Conservation (phyloP, 2,888 invertebrate genomes). For the Trichopria drosophilae region DNA sequence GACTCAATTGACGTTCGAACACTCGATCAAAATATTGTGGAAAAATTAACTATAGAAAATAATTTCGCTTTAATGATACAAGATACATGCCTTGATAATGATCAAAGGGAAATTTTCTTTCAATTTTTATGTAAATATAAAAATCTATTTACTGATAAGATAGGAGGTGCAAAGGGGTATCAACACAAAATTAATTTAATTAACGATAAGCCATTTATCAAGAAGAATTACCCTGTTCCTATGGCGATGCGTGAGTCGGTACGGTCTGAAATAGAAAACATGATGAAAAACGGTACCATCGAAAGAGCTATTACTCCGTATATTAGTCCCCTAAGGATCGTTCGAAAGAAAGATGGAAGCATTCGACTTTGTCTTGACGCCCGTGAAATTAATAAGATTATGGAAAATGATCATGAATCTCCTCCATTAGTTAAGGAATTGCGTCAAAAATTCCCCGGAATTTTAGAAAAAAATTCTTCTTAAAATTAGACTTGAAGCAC, state of each 20-base stretch:
- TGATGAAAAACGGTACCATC: slow-evolving; percentile 40
- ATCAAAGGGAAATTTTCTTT: too few species aligned
- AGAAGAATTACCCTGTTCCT: slow-evolving; percentile 41
- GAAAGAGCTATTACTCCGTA: slow-evolving; percentile 37
- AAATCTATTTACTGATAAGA: slow-evolving; percentile 19
- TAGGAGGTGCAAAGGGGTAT: slow-evolving; percentile 24
- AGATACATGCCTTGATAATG: too few species aligned
- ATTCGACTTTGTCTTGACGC: slow-evolving; percentile 39
- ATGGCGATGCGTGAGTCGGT: slow-evolving; percentile 36
- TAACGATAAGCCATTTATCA: slow-evolving; percentile 32
- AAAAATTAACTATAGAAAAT: too few species aligned
- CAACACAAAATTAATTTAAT: slow-evolving; percentile 37
- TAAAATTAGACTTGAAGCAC: too few species aligned
- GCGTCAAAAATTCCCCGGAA: slow-evolving; percentile 18
- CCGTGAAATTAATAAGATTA: slow-evolving; percentile 38
- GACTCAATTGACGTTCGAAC: too few species aligned
- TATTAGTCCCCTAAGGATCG: slow-evolving; percentile 42
- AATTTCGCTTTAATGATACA: too few species aligned
- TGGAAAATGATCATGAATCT: slow-evolving; percentile 39
- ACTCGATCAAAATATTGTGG: too few species aligned
- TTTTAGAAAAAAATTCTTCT: too few species aligned
- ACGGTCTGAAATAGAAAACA: slow-evolving; percentile 35
- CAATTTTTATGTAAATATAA: slow-evolving; percentile 16
- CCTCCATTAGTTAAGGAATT: slow-evolving; percentile 27
- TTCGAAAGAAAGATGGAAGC: slow-evolving; percentile 39